phyloP scores from a whole-genome alignment of 1,140 invertebrate species.

The Ganaspis sp. region DNA sequence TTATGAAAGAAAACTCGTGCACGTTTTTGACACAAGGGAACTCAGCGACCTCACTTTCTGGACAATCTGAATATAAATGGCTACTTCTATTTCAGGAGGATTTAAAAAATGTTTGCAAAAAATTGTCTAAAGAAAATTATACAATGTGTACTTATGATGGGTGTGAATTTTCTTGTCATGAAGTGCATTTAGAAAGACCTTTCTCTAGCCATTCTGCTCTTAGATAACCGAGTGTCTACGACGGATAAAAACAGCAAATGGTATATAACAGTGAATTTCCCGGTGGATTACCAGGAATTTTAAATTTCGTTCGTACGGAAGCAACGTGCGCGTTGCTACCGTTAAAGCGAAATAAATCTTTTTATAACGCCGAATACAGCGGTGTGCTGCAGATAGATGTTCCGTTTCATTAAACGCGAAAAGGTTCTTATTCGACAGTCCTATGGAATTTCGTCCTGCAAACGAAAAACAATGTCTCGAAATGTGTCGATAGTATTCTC shows the following conservation, averaged over 20 bases:
- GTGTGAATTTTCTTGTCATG: constrained; percentile 28
- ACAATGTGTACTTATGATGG: neutral
- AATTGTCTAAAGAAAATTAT: constrained; percentile 7
- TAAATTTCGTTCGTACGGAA: constrained; percentile 3
- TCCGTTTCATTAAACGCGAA: constrained; percentile 10
- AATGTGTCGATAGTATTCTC: neutral
- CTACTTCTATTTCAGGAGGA: no score
- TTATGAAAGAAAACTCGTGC: no score
- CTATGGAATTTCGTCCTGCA: neutral
- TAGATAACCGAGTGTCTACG: neutral
- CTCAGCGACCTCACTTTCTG: no score
- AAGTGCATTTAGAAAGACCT: neutral
- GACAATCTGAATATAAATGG: no score
- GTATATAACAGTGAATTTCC: constrained; percentile 3
- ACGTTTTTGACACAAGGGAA: no score
- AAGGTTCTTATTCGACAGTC: neutral
- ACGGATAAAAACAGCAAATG: neutral
- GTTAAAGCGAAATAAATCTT: constrained; percentile 17
- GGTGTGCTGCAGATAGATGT: constrained; percentile 6
- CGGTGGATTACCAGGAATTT: neutral
- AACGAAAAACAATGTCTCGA: constrained; percentile 9
- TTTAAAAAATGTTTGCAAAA: no score
- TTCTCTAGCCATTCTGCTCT: neutral
- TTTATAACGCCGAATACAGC: constrained; percentile 14
- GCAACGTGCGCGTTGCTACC: constrained; percentile 15